A percentile compares a stretch with the other conserved stretches of the same genome.
Conservation (phyloP, 37 sponge, comb jelly and placozoan genomes). For the Ephydatia muelleri region DNA sequence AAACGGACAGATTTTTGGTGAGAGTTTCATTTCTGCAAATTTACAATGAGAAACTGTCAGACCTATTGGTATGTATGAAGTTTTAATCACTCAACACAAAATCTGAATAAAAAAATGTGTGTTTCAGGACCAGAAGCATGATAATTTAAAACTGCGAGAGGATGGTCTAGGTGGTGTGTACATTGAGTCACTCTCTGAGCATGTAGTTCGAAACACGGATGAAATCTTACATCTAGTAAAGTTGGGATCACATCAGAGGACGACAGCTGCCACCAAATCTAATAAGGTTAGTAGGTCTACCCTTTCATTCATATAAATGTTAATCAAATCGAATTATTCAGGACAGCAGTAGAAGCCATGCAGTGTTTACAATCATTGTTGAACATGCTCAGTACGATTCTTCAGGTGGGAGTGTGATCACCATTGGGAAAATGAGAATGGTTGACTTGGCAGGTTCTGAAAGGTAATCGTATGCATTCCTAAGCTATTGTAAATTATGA, state of each 20-base stretch:
- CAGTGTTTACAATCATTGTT: conserved; percentile 90
- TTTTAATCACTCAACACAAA: neutral
- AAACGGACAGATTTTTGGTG: conserved; percentile 75
- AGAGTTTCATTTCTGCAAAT: conserved; percentile 83
- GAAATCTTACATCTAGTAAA: conserved; percentile 70
- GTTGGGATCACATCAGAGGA: conserved; percentile 64
- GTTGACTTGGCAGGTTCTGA: conserved; percentile 98
- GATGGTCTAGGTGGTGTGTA: conserved; percentile 68
- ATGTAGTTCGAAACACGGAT: conserved; percentile 72
- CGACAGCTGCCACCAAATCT: conserved; percentile 81
- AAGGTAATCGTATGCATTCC: conserved; percentile 29
- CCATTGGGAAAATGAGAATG: conserved; percentile 94
- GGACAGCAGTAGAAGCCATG: conserved; percentile 88
- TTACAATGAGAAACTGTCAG: conserved; percentile 89
- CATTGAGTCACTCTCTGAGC: conserved; percentile 83
- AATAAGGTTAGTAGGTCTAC: conserved; percentile 54
- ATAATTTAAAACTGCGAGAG: conserved; percentile 74
- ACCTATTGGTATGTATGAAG: conserved; percentile 69
- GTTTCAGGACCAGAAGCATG: conserved; percentile 42
- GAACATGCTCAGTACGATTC: conserved; percentile 68
- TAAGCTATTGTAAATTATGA: neutral
- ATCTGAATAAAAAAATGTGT: neutral
- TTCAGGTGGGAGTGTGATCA: conserved; percentile 60
- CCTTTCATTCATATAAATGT: too few species aligned
- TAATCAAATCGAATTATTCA: too few species aligned